A percentile compares a stretch with the other conserved stretches of the same genome.
Evolutionary conservation across 2,113 vertebrate species (phyloP).

Genomic region (Scytalopus superciliaris): DNA sequence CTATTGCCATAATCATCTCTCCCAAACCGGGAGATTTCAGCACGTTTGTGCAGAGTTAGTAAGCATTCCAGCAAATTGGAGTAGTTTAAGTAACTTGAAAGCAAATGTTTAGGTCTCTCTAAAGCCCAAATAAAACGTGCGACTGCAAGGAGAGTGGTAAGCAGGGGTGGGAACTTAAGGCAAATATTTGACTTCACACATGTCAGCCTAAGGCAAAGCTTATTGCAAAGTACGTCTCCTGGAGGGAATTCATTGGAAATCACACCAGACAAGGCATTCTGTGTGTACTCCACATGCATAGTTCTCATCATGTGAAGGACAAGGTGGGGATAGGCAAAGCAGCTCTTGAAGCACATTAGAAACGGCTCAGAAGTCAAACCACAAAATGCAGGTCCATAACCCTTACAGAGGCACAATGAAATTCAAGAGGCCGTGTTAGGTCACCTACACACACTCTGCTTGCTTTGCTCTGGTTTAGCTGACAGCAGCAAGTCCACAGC

Average conservation of each 20-base stretch:
- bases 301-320: neutral
- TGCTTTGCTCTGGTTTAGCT: neutral
- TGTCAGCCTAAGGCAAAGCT: neutral
- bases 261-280: neutral
- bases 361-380: neutral
- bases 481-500: neutral
- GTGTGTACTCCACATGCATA: neutral
- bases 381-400: neutral
- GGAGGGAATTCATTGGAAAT: neutral
- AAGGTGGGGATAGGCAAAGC: neutral
- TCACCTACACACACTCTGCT: no score
- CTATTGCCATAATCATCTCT: neutral
- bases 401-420: neutral
- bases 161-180: neutral
- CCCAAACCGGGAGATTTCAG: neutral
- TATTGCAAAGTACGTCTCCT: neutral
- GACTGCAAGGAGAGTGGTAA: neutral
- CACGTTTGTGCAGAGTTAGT: neutral
- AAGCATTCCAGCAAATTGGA: neutral
- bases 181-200: neutral
- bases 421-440: neutral
- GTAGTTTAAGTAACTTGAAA: neutral
- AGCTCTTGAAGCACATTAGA: neutral
- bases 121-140: rapidly evolving
- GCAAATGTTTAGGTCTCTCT: neutral